phyloP scores from a whole-genome alignment of 2,888 invertebrate genomes.

The Lepidochrysops patricia region DNA sequence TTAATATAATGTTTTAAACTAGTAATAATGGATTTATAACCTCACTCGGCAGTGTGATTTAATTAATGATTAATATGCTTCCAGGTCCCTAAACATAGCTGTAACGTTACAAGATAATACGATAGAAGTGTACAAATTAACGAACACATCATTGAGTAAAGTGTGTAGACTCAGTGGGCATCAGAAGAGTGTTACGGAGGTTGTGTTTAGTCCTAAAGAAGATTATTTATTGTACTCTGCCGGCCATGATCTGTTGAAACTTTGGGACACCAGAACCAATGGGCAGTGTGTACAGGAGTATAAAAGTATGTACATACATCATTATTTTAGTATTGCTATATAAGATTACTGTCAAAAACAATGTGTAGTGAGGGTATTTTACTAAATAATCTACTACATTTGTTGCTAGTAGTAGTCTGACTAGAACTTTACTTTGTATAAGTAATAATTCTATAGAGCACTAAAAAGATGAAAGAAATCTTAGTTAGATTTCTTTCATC shows the following conservation, averaged over 20 bases:
- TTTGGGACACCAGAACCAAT: slow-evolving; percentile 77
- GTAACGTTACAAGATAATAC: slow-evolving; percentile 47
- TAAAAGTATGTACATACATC: slow-evolving; percentile 35
- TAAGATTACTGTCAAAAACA: too few relatives aligned
- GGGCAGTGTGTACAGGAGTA: slow-evolving; percentile 51
- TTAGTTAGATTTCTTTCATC: too few relatives aligned
- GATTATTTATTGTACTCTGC: slow-evolving; percentile 75
- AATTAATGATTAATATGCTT: slow-evolving; percentile 17
- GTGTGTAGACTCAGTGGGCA: slow-evolving; percentile 62
- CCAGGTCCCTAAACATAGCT: slow-evolving; percentile 51
- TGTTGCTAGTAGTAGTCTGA: too few relatives aligned
- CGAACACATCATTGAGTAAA: slow-evolving; percentile 37
- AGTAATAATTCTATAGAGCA: too few relatives aligned
- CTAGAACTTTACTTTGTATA: too few relatives aligned
- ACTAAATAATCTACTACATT: too few relatives aligned
- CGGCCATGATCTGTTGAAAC: slow-evolving; percentile 73
- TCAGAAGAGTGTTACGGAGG: slow-evolving; percentile 63
- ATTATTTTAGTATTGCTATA: background rate
- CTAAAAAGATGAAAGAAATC: too few relatives aligned
- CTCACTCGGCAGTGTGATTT: background rate
- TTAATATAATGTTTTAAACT: too few relatives aligned
- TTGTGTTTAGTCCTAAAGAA: slow-evolving; percentile 74
- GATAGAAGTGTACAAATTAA: slow-evolving; percentile 56
- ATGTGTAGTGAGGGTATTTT: too few relatives aligned
- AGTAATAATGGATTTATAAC: background rate